These are phyloP conservation scores for Chroicocephalus ridibundus DNA, from an alignment of 2,113 vertebrate genomes.

Conservation along the genomic window DNA sequence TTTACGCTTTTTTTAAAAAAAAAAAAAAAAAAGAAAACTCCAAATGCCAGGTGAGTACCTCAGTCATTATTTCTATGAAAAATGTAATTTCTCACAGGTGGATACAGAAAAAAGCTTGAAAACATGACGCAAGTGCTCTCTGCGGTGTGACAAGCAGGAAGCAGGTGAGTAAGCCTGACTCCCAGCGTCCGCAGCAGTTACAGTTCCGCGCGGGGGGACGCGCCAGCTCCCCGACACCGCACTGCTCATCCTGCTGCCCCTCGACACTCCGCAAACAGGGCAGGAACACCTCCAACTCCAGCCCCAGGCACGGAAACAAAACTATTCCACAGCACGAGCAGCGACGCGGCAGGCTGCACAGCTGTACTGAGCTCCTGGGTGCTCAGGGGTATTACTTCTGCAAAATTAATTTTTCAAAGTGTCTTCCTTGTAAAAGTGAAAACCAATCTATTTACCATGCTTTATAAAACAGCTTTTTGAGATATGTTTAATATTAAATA, in stretches of 20 bases:
- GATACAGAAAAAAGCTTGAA: background rate
- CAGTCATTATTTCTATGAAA: background rate
- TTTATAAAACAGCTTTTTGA: background rate
- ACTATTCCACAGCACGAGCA: background rate
- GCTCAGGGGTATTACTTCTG: background rate
- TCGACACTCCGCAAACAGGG: background rate
- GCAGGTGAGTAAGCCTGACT: rapidly evolving
- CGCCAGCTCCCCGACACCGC: rapidly evolving
- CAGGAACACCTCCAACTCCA: background rate
- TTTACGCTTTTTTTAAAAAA: background rate
- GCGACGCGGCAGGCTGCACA: background rate
- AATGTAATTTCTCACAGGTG: background rate
- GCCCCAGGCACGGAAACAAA: rapidly evolving
- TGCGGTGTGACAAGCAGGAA: background rate
- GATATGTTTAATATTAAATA: background rate
- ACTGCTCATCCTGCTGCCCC: rapidly evolving
- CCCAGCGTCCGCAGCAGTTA: background rate
- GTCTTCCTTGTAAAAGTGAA: background rate
- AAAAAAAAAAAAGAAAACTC: background rate
- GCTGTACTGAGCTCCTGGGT: background rate
- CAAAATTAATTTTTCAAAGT: background rate
- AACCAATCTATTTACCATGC: background rate
- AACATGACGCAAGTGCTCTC: background rate
- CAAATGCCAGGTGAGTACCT: background rate
- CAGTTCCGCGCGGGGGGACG: rapidly evolving